Conservation (phyloP, 2,113 vertebrate species). For the Brachionichthys hirsutus region DNA sequence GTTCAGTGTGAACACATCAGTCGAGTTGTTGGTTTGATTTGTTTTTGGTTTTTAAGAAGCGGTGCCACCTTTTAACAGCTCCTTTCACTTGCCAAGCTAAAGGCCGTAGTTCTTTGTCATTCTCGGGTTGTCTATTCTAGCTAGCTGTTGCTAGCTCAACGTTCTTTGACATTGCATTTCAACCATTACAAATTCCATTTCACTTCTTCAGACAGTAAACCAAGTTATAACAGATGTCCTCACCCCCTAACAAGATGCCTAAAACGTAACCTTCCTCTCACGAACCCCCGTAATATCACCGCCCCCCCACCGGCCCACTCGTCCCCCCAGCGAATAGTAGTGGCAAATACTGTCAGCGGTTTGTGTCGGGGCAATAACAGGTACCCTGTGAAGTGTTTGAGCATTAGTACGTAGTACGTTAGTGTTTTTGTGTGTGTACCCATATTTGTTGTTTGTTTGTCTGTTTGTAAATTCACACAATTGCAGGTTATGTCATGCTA, state of each 20-base stretch:
- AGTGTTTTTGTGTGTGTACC: no score
- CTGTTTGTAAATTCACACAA: neutral
- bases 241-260: slow-evolving; percentile 13
- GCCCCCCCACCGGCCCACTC: neutral
- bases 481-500: neutral
- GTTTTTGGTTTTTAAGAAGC: slow-evolving; percentile 26
- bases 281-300: neutral
- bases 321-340: slow-evolving; percentile 34
- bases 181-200: slow-evolving; percentile 21
- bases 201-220: slow-evolving; percentile 12
- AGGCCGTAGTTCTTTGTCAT: neutral
- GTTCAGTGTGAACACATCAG: no score
- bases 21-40: slow-evolving; percentile 24
- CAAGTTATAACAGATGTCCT: neutral
- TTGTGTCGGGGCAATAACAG: slow-evolving; percentile 5
- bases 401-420: no score
- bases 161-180: neutral
- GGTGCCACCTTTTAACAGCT: slow-evolving; percentile 73
- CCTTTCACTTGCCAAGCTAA: slow-evolving; percentile 1
- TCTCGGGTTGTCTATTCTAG: neutral
- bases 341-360: slow-evolving; percentile 1
- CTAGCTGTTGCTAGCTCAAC: neutral
- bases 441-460: no score
- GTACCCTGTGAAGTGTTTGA: neutral
- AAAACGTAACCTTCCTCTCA: neutral